Evolutionary conservation across 2,113 vertebrate genomes (phyloP), one percentile per base, ranked within the genome.

Genomic region (Diadophis punctatus): DNA sequence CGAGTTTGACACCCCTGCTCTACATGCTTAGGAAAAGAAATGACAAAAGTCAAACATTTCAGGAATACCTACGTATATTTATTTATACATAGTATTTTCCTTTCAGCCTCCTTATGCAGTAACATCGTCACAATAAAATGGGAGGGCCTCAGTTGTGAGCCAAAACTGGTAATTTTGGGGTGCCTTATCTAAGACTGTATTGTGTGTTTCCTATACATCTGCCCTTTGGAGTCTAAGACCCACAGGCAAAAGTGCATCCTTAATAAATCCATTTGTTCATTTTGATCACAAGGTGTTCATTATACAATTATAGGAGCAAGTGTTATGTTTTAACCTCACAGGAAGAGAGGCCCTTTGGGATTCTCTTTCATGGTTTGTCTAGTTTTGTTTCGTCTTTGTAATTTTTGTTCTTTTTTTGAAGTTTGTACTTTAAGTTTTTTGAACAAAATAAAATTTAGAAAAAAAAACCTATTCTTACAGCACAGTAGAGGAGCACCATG

Each of bases 381-480:
- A n/a, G 30, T 68, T 68, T n/a, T 68, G 27, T 68, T 68, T 68
- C 0, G 4, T 68, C 30, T n/a, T n/a, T 68, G 11, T 68, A 68
- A n/a, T 68, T 68, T 68, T 14, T 63, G 30, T 63, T 11, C 3
- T 30, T 63, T 60, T 30, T 63, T 63, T 5, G 11, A 68, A n/a
- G 12, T 68, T 68, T 68, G 27, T 68, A 1, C 12, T 68, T 68
- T 68, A 68, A n/a, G 6, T 68, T 68, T 68, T 68, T 68, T 6
- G 30, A 68, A 6, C 60, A n/a, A 68, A 68, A 68, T 68, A 68
- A 68, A 68, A 68, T 68, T 68, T 68, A 6, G 12, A 68, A n/a
- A 68, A 8, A 25, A 25, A 68, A 93, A 95, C 60, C 93, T 14
- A 34, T 30, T 90, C 94, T 92, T 90, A 34, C 1, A 90, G 58